These are phyloP conservation scores for Pygocentrus nattereri DNA, from an alignment of 2,797 vertebrate species.

Conservation along the genomic window DNA sequence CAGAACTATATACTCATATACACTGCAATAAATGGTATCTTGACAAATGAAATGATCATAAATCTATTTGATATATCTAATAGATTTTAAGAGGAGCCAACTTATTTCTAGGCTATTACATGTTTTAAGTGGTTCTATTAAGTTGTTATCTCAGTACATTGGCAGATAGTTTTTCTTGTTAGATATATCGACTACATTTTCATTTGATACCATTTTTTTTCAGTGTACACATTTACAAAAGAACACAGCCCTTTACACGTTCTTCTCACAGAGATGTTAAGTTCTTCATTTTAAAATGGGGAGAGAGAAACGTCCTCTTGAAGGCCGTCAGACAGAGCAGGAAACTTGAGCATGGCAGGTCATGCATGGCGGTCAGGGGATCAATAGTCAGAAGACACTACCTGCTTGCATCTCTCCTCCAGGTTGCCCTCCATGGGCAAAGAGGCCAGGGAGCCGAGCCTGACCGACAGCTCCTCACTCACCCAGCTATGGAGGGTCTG, in stretches of 20 bases:
- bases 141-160: too few species aligned
- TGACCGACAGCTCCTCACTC: conserved; percentile 86
- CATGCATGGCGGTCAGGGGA: conserved; percentile 23
- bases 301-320: conserved; percentile 15
- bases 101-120: too few species aligned
- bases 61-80: too few species aligned
- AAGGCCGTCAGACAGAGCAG: conserved; percentile 36
- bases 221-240: neutral
- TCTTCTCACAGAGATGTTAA: neutral
- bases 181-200: too few species aligned
- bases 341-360: conserved; percentile 29
- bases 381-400: conserved; percentile 72
- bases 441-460: conserved; percentile 83
- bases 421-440: conserved; percentile 90
- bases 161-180: too few species aligned
- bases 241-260: neutral
- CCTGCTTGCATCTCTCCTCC: conserved; percentile 96
- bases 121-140: too few species aligned
- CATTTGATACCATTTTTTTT: too few species aligned
- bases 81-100: too few species aligned
- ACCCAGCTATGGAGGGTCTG: conserved; percentile 88
- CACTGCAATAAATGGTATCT: too few species aligned
- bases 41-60: too few species aligned
- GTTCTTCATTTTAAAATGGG: neutral
- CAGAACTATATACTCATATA: too few species aligned